These are phyloP conservation scores for Pristionchus fissidentatus DNA, from an alignment of 2,888 invertebrate genomes.

Conservation along the genomic window DNA sequence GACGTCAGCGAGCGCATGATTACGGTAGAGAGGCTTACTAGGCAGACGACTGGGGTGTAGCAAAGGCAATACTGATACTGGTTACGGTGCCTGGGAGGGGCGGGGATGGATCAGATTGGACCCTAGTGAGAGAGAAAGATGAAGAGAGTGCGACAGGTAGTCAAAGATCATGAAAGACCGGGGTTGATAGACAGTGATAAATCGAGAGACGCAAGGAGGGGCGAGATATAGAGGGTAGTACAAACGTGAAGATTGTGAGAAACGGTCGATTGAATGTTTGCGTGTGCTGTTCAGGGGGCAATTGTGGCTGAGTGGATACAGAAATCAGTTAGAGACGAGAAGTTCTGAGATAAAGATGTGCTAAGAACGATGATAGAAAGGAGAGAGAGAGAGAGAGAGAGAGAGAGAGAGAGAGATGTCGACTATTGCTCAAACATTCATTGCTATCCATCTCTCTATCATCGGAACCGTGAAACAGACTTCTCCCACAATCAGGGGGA, in stretches of 20 bases:
- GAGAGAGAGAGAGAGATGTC: constrained; percentile 1
- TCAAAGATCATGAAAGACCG: constrained; percentile 48
- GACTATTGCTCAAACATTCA: constrained; percentile 38
- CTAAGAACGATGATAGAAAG: too few relatives aligned
- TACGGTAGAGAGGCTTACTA: constrained; percentile 48
- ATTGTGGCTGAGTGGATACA: constrained; percentile 31
- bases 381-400: neutral
- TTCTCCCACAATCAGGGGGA: neutral
- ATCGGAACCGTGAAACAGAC: constrained; percentile 6
- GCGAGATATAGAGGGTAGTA: neutral
- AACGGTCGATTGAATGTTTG: constrained; percentile 32
- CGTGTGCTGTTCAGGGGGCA: neutral
- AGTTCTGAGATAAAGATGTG: constrained; percentile 5
- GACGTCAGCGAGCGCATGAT: constrained; percentile 3
- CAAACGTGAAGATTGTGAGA: constrained; percentile 37
- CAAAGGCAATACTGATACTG: neutral
- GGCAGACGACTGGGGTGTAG: neutral
- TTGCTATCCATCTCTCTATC: too few relatives aligned
- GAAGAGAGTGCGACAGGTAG: constrained; percentile 50
- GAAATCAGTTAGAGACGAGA: constrained; percentile 36
- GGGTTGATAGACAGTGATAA: constrained; percentile 16
- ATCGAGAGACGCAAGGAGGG: neutral
- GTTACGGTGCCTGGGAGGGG: constrained; percentile 50
- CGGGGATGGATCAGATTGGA: constrained; percentile 50
- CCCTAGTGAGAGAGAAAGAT: constrained; percentile 40